Evolutionary conservation across 2,113 vertebrate species (phyloP), one percentile per base, ranked within the genome.

Genomic region (Hippocampus comes): DNA sequence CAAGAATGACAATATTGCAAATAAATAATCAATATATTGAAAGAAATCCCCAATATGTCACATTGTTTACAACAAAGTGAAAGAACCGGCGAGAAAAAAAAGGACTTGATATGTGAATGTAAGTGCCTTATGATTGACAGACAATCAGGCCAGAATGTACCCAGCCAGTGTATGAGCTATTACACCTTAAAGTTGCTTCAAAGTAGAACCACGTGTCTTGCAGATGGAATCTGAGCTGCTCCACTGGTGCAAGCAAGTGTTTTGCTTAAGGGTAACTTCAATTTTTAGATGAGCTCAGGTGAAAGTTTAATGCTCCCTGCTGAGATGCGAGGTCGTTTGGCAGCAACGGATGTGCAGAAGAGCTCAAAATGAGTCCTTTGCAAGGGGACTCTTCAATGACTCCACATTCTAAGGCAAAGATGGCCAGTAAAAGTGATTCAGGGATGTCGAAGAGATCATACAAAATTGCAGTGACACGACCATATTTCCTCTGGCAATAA

Each of bases 231-330:
- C 69, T 56, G 67, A 86, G 68, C 77, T 75, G 75, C 80, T 83
- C 74, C 79, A 84, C 71, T 81, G 76, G 71, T 78, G 78, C 83
- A 80, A 79, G 78, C 81, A 80, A 83, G 79, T 68, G 76, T 70
- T 73, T 82, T 77, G 78, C 86, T 85, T 82, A 67, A 81, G 76
- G 86, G 84, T 38, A 67, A 71, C 81, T 80, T 82, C 78, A 86
- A 67, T 83, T 85, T 87, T 86, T 80, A 84, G 81, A 87, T 85
- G 75, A 86, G 84, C 73, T 88, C 78, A 80, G 86, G 86, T 87
- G 73, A 87, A 87, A 87, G 84, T 87, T 87, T 86, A 85, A 87
- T 87, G 81, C 84, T 86, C 76, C 81, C 79, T 5, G 71, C 70
- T 73, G 84, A 88, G 84, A 82, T 82, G 84, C 75, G 82, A 77